These are phyloP conservation scores for Cepphus grylle DNA, from an alignment of 2,113 vertebrate species.

Conservation along the genomic window DNA sequence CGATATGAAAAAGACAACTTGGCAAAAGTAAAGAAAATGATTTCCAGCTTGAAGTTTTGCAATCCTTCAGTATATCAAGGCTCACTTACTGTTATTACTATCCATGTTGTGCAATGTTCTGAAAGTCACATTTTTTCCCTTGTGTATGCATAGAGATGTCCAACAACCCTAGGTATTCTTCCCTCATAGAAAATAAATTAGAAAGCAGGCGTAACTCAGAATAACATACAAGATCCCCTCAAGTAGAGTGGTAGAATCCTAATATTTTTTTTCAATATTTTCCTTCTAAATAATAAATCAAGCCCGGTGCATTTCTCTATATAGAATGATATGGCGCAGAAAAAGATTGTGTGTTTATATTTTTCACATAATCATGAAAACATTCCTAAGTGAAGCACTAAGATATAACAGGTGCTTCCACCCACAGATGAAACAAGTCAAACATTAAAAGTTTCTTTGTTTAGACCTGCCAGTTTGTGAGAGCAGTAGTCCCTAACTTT, in stretches of 20 bases:
- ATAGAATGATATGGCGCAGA: neutral
- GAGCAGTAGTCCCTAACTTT: neutral
- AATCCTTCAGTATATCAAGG: slow-evolving; percentile 45
- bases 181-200: slow-evolving; percentile 58
- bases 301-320: neutral
- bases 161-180: slow-evolving; percentile 61
- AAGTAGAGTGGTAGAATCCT: slow-evolving; percentile 49
- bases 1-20: slow-evolving; percentile 58
- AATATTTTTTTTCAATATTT: slow-evolving; percentile 61
- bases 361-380: slow-evolving; percentile 29
- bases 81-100: slow-evolving; percentile 67
- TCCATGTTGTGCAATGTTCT: slow-evolving; percentile 52
- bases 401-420: neutral
- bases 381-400: neutral
- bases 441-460: neutral
- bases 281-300: slow-evolving; percentile 65
- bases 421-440: neutral
- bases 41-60: slow-evolving; percentile 44
- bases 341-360: neutral
- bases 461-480: neutral
- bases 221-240: slow-evolving; percentile 52
- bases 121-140: slow-evolving; percentile 38
- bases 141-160: slow-evolving; percentile 59
- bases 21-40: slow-evolving; percentile 48
- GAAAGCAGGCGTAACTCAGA: slow-evolving; percentile 27